These are phyloP conservation scores for Catagonus wagneri DNA, from an alignment of 2,113 vertebrate genomes.

Conservation along the genomic window DNA sequence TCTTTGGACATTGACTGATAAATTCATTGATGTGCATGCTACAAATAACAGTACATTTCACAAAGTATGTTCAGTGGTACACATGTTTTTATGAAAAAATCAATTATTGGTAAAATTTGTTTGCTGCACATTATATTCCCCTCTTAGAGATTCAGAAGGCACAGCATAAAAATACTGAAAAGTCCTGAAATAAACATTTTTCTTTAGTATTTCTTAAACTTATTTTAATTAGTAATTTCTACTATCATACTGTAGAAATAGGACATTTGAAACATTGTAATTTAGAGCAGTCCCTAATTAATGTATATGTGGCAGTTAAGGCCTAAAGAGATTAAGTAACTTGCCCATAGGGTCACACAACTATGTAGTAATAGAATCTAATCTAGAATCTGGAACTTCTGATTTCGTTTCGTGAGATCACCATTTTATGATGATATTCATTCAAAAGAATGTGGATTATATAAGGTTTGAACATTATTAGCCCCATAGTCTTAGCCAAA, in stretches of 20 bases:
- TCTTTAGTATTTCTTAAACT: conserved; percentile 5
- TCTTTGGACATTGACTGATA: background rate
- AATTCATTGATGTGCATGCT: background rate
- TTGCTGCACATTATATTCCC: background rate
- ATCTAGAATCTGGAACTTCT: background rate
- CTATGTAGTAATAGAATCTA: background rate
- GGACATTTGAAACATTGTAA: background rate
- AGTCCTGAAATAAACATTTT: conserved; percentile 42
- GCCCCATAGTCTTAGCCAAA: background rate
- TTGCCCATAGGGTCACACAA: background rate
- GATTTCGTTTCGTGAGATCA: conserved; percentile 14
- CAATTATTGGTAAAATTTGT: background rate
- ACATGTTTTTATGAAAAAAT: background rate
- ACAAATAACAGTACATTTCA: background rate
- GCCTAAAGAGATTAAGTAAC: background rate
- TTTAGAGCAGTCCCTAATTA: conserved; percentile 15
- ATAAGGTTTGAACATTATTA: conserved; percentile 52
- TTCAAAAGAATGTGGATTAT: conserved; percentile 47
- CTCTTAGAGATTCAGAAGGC: conserved; percentile 19
- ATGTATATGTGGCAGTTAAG: background rate
- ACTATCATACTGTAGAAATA: conserved; percentile 9
- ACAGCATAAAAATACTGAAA: conserved; percentile 1
- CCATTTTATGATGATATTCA: conserved; percentile 35
- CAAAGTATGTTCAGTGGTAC: background rate
- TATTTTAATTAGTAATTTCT: conserved; percentile 7